Evolutionary conservation across 2,797 vertebrate species (phyloP).

Genomic region (Corythornis leucogaster): DNA sequence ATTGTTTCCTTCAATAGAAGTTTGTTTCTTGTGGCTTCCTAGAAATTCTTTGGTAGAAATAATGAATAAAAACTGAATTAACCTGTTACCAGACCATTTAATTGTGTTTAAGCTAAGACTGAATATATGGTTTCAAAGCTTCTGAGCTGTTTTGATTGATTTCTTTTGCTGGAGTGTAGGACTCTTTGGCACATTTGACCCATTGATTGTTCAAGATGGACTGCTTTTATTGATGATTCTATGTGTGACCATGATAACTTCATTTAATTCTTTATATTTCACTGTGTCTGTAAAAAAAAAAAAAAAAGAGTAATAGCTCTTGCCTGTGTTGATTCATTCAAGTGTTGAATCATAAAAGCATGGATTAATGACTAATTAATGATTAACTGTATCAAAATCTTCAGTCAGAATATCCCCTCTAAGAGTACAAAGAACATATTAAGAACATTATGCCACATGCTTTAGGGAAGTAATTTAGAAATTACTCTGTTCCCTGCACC

Average conservation of each 20-base stretch:
- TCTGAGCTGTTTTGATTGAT: not conserved
- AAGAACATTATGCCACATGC: not conserved
- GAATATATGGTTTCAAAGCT: not conserved
- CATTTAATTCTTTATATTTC: conserved; percentile 6
- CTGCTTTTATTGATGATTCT: not conserved
- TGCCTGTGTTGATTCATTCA: conserved; percentile 37
- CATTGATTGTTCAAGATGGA: not conserved
- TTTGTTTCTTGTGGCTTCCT: not conserved
- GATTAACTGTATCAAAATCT: conserved; percentile 23
- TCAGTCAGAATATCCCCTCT: conserved; percentile 10
- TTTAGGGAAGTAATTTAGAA: conserved; percentile 20
- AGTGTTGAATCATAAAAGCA: conserved; percentile 21
- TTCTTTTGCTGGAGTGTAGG: not conserved
- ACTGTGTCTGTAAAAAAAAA: not conserved
- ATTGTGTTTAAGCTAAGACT: not conserved
- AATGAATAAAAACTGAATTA: not conserved
- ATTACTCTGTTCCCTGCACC: not conserved
- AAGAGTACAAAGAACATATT: not conserved
- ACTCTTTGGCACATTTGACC: not conserved
- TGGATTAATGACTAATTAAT: conserved; percentile 37
- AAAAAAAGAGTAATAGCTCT: conserved; percentile 6
- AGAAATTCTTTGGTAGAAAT: not conserved
- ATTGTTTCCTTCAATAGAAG: not conserved
- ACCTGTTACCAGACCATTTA: not conserved
- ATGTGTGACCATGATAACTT: not conserved